Evolutionary conservation across 2,797 vertebrate genomes (phyloP), one percentile per base, ranked within the genome.

Genomic region (Xenentodon cancila): DNA sequence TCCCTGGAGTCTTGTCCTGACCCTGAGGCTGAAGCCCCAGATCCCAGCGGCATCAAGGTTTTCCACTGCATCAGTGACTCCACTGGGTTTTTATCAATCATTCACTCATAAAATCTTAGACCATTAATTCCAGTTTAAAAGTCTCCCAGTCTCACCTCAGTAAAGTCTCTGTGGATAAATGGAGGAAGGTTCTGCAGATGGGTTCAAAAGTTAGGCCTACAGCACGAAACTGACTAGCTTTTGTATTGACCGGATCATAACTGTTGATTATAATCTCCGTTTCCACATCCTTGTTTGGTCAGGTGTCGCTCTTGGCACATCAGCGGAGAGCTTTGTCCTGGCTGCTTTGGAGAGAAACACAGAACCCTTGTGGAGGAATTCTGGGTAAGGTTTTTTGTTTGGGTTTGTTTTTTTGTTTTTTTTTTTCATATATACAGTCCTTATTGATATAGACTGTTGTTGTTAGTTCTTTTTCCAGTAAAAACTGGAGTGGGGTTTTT

Each of bases 291-390:
- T 77, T 64, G 61, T 59, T 82, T 40, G 60, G 1, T 60, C 70
- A 94, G 93, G 94, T 94, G 69, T 5, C 75, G 0, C 87, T 99
- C 66, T 75, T 99, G 44, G 73, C 84, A 27, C 97, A 99, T 78
- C 97, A 99, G 90, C 97, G 91, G 75, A 94, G 86, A 63, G 97
- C 97, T 0, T 84, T 99, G 0, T 91, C 95, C 3, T 99, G 97
- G 97, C 90, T 99, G 13, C 91, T 95, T 1, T 99, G 97, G 97
- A 94, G 96, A 72, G 97, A 99, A 89, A 92, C 82, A 22, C 96
- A 99, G 84, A 94, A 81, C 20, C 97, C 97, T 0, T 95, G 91
- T 74, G 97, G 97, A 85, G 97, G 97, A 71, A 98, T 99, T 90
- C 82, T 99, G 70, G 97, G 97, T 98, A 67, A 43, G 48, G 7